Base-by-base conservation (phyloP, 2,888 invertebrate species). In the Drosophila atripex region DNA sequence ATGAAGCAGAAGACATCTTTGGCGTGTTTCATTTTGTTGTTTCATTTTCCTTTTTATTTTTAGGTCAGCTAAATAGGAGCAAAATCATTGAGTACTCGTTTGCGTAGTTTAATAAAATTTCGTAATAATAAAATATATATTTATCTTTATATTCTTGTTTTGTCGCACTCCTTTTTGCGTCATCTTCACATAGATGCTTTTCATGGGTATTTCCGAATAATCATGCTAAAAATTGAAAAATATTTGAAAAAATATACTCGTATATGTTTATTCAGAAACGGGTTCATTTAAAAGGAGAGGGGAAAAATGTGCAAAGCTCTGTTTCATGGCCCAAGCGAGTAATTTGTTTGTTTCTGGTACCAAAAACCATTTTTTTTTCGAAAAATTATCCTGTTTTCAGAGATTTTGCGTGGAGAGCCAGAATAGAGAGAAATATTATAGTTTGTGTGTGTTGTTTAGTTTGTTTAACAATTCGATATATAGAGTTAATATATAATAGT, bases 1-100 rank as follows among this genome's bases (percentile, higher is more conserved):
- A 84, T 75, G 73, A 86, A 85, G 85, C 85, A 85, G 87, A 86
- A 86, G 85, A 86, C 85, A 84, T 86, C 82, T 84, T 79, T 84
- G 85, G 76, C 82, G 78, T 76, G 76, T 84, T 77, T 76, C 61
- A 35, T 72, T 39, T 59, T 54, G 12, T 54, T 59, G 59, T 71
- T 55, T 28, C 56, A 11, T 55, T 57, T 28, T 35, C 38, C n/a
- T n/a, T 58, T 52, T 46, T 65, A 41, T 53, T 21, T 61, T 77
- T 70, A 75, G 73, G 75, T 77, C 58, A 76, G 77, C 79, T 84
- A 80, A 75, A 80, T 85, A 76, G 76, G 83, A 82, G 86, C 82
- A 85, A 73, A 82, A 83, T 78, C 73, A 76, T 85, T 73, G 66
- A 83, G 75, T 78, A 83, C 78, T 86, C 76, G 66, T 82, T 79